Conservation (phyloP, 2,888 invertebrate species). For the Caradrina clavipalpis region DNA sequence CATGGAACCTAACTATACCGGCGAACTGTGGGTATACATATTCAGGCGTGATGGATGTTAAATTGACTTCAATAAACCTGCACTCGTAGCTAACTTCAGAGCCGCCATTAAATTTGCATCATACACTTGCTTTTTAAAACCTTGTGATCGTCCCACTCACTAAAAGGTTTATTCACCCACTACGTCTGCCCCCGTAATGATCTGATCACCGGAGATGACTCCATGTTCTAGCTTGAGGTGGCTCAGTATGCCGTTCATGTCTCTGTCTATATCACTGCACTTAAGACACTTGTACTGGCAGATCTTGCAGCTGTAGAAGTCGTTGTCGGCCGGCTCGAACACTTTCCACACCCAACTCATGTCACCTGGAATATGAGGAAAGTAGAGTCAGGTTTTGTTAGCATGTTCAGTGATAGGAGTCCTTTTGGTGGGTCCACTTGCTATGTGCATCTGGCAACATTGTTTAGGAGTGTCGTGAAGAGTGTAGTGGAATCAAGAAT, state of each 20-base stretch:
- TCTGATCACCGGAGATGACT: slow-evolving; percentile 85
- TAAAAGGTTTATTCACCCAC: slow-evolving; percentile 63
- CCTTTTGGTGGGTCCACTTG: too few species aligned
- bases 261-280: slow-evolving; percentile 71
- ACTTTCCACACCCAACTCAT: slow-evolving; percentile 87
- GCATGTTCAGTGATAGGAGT: neutral
- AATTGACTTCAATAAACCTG: too few species aligned
- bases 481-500: too few species aligned
- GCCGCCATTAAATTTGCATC: too few species aligned
- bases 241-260: slow-evolving; percentile 73
- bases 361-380: slow-evolving; percentile 73
- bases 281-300: slow-evolving; percentile 81
- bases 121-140: neutral
- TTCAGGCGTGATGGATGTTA: too few species aligned
- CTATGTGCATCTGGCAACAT: too few species aligned
- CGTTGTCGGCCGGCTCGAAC: slow-evolving; percentile 76
- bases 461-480: too few species aligned
- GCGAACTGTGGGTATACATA: too few species aligned
- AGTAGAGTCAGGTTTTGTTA: neutral
- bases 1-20: too few species aligned
- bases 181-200: slow-evolving; percentile 81
- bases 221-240: slow-evolving; percentile 84
- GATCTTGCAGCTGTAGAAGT: slow-evolving; percentile 84
- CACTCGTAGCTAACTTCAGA: too few species aligned
- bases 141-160: neutral